These are phyloP conservation scores for Mesochorus sp. DNA, from an alignment of 2,888 invertebrate genomes.

Conservation along the genomic window DNA sequence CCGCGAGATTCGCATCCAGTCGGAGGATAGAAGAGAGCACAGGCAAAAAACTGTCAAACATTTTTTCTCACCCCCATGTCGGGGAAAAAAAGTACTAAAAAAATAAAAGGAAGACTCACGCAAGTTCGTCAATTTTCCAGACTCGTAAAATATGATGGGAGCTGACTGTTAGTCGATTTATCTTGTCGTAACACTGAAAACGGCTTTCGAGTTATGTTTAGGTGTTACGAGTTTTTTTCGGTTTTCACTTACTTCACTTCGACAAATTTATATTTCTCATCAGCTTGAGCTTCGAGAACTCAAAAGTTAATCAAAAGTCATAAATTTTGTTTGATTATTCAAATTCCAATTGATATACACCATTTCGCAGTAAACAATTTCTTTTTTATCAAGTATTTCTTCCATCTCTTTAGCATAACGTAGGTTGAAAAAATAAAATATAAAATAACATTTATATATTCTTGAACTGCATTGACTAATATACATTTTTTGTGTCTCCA, in stretches of 20 bases:
- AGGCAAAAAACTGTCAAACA: constrained; percentile 33
- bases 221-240: constrained; percentile 6
- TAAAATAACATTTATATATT: too few species aligned
- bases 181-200: constrained; percentile 32
- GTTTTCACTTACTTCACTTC: neutral
- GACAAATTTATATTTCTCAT: constrained; percentile 44
- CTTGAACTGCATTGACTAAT: neutral
- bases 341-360: too few species aligned
- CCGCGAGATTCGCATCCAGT: constrained; percentile 7
- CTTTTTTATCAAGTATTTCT: neutral
- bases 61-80: constrained; percentile 34
- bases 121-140: neutral
- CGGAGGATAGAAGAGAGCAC: constrained; percentile 32
- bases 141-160: constrained; percentile 49
- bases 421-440: neutral
- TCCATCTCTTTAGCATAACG: neutral
- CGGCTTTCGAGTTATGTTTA: neutral
- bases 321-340: too few species aligned
- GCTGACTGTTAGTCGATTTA: constrained; percentile 51
- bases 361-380: too few species aligned
- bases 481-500: constrained; percentile 34
- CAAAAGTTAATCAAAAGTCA: too few species aligned
- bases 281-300: too few species aligned
- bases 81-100: constrained; percentile 3
- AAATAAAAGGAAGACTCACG: neutral